Evolutionary conservation across 1,140 invertebrate genomes (phyloP).

Genomic region (Hyles vespertilio): DNA sequence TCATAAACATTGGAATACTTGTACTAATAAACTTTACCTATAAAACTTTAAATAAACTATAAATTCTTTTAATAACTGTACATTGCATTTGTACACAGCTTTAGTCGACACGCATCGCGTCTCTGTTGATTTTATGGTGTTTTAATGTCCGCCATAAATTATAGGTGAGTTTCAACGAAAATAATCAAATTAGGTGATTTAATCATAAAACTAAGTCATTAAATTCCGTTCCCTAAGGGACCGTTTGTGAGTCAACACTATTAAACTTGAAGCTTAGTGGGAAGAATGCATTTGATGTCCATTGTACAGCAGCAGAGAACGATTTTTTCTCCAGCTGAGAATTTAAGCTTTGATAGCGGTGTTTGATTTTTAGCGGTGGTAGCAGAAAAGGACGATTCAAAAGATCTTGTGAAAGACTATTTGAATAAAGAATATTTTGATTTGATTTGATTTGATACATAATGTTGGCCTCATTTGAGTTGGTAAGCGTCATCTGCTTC

Average conservation of each 20-base stretch:
- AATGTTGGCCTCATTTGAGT: no score
- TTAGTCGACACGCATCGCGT: not conserved
- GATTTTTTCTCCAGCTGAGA: no score
- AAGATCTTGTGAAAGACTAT: no score
- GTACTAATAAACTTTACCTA: conserved; percentile 16
- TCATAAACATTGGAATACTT: no score
- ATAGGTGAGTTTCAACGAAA: conserved; percentile 10
- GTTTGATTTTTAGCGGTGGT: no score
- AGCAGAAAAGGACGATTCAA: no score
- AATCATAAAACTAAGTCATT: conserved; percentile 32
- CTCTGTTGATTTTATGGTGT: conserved; percentile 1
- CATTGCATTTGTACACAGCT: conserved; percentile 7
- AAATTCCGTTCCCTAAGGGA: conserved; percentile 19
- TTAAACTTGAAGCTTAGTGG: not conserved
- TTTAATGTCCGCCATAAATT: conserved; percentile 30
- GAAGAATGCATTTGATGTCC: no score
- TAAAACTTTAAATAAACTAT: conserved; percentile 27
- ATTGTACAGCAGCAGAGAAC: no score
- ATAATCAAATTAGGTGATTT: conserved; percentile 36
- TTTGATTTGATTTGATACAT: no score
- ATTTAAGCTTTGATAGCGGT: no score
- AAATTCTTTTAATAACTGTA: conserved; percentile 20
- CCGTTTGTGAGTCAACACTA: conserved; percentile 32
- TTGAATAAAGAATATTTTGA: no score
- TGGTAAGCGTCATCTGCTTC: no score